Percentiles rank a stretch among this genome's conserved stretches.
Evolutionary conservation across 1,140 invertebrate genomes (phyloP).

Genomic region (Hyles vespertilio): DNA sequence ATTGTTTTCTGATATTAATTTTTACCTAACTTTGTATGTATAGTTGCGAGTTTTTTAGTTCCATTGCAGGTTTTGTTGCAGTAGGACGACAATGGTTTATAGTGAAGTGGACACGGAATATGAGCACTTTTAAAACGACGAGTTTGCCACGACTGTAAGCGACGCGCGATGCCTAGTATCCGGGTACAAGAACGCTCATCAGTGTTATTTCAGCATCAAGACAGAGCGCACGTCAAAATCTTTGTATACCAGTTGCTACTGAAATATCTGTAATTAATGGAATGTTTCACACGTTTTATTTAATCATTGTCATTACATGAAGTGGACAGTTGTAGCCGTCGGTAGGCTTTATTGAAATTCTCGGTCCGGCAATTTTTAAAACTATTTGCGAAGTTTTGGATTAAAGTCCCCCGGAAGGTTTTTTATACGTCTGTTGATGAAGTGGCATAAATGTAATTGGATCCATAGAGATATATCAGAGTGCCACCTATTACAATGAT

Average conservation of each 20-base stretch:
- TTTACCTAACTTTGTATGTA: slow-evolving; percentile 17
- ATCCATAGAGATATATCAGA: not conserved
- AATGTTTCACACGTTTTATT: slow-evolving; percentile 1
- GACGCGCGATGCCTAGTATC: slow-evolving; percentile 24
- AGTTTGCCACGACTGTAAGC: slow-evolving; percentile 2
- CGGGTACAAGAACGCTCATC: slow-evolving; percentile 33
- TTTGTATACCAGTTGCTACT: not conserved
- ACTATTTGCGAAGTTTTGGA: slow-evolving; percentile 10
- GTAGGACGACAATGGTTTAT: not conserved
- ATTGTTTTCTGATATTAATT: slow-evolving; percentile 37
- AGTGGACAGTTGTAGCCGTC: not conserved
- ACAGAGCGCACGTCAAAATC: slow-evolving; percentile 32
- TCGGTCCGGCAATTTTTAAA: not conserved
- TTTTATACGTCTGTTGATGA: slow-evolving; percentile 3
- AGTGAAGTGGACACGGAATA: slow-evolving; percentile 31
- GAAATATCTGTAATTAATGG: not conserved
- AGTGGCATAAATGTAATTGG: slow-evolving; percentile 1
- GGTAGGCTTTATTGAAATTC: not conserved
- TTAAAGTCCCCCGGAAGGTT: not conserved
- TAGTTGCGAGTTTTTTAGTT: not conserved
- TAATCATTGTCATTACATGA: not conserved
- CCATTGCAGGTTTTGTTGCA: not conserved
- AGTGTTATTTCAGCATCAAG: slow-evolving; percentile 48
- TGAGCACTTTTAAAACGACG: slow-evolving; percentile 2
- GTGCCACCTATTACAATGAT: slow-evolving; percentile 5